These are phyloP conservation scores for Enteromius treurensis DNA, from an alignment of 2,797 vertebrate genomes.

Conservation along the genomic window DNA sequence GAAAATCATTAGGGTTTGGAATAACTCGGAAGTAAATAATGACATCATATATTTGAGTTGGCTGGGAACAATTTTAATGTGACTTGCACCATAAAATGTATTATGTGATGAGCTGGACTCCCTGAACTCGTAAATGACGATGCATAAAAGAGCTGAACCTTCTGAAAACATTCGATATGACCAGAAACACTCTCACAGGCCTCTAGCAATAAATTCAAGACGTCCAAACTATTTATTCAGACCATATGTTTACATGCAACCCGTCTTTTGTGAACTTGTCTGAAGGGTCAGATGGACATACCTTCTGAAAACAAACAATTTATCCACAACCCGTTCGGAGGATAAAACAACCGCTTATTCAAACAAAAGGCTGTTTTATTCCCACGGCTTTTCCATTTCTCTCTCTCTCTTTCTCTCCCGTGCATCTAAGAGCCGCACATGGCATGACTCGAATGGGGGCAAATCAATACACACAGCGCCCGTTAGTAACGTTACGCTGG, in stretches of 20 bases:
- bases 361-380: conserved; percentile 41
- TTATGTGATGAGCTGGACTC: not conserved
- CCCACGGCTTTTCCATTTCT: not conserved
- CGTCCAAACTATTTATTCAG: not conserved
- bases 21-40: not conserved
- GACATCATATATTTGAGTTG: conserved; percentile 4
- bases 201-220: not conserved
- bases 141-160: not conserved
- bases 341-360: not conserved
- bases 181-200: conserved; percentile 29
- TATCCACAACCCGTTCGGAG: not conserved
- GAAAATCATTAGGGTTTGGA: not conserved
- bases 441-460: conserved; percentile 38
- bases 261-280: conserved; percentile 36
- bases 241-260: not conserved
- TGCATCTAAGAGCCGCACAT: conserved; percentile 45
- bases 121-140: conserved; percentile 1
- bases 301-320: conserved; percentile 9
- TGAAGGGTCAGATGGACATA: not conserved
- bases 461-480: conserved; percentile 44
- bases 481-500: conserved; percentile 25
- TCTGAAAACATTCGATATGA: not conserved
- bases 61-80: not conserved
- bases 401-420: conserved; percentile 5
- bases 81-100: not conserved